A percentile compares a stretch with the other conserved stretches of the same genome.
Conservation (phyloP, 2,797 vertebrate species). For the Phataginus tetradactyla region DNA sequence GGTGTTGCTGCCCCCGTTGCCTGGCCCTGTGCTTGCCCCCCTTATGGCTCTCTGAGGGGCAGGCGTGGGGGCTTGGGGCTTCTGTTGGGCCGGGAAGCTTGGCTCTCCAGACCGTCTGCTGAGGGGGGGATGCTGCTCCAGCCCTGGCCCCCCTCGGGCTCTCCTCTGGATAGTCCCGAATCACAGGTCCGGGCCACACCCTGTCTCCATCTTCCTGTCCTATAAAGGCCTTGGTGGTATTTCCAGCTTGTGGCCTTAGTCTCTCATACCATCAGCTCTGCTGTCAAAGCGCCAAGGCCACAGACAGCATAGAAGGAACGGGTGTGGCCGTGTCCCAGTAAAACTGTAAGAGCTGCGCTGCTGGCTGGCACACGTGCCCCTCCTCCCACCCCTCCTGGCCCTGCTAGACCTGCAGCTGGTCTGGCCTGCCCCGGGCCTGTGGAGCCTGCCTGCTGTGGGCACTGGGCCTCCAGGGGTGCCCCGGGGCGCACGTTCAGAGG, state of each 20-base stretch:
- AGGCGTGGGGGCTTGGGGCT: neutral
- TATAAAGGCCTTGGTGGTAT: neutral
- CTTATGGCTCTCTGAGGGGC: neutral
- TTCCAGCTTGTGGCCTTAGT: neutral
- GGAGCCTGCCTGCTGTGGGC: neutral
- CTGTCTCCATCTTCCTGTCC: neutral
- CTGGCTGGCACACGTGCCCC: no score
- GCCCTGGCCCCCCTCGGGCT: rapidly evolving
- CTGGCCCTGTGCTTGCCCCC: neutral
- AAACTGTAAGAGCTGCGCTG: neutral
- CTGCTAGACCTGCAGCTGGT: no score
- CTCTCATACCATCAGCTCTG: neutral
- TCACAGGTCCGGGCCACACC: neutral
- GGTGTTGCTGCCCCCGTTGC: neutral
- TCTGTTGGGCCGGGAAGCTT: neutral
- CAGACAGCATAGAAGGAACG: neutral
- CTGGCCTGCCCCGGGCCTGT: no score
- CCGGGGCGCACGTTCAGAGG: neutral
- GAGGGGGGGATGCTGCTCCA: neutral
- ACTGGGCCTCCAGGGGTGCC: neutral
- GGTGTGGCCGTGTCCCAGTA: neutral
- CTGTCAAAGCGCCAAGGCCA: neutral
- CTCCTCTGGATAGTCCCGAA: neutral
- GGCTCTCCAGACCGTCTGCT: neutral
- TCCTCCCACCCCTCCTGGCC: neutral